Evolutionary conservation across 2,797 vertebrate genomes (phyloP), one percentile per base, ranked within the genome.

Genomic region (Hylomyscus alleni): DNA sequence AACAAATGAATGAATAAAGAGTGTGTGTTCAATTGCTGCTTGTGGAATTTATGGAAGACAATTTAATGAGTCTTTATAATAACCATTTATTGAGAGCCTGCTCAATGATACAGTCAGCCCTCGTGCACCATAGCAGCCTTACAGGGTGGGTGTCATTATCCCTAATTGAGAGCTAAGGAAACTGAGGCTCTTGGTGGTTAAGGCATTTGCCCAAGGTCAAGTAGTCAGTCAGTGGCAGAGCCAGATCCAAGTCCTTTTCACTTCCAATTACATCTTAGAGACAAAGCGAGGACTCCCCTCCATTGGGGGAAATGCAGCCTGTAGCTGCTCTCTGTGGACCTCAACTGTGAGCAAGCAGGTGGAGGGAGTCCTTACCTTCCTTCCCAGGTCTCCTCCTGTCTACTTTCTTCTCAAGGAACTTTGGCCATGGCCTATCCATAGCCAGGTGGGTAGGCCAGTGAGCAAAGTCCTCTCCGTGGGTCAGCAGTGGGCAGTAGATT

Each of bases 41-140:
- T 44, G 12, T 88, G 97, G 91, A 93, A 92, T 86, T 95, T 93
- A 90, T 89, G 94, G 77, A 78, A 94, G 54, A 89, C 94, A 76
- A 62, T 47, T 26, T 78, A 93, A 91, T 67, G n/a, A 52, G 56
- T 54, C 37, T 54, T 54, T 67, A 65, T 92, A 93, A 96, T 85
- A n/a, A 81, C n/a, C 40, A 34, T 52, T 77, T 94, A 91, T 31
- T 56, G 92, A 77, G n/a, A 84, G 72, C 44, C 44, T 77, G 50
- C 50, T 95, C 69, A 44, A 44, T 44, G 52, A 84, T 29, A 12
- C 20, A 58, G 29, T 54, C 69, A 54, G 24, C 62, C 72, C 73
- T 90, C 20, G 3, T 56, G 31, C 6, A 37, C 76, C 73, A 75
- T n/a, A 40, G 37, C 56, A 65, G 29, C 34, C 62, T 40, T 8